Evolutionary conservation across 2,888 invertebrate species (phyloP), one percentile per base, ranked within the genome.

Genomic region (Mimas tiliae): DNA sequence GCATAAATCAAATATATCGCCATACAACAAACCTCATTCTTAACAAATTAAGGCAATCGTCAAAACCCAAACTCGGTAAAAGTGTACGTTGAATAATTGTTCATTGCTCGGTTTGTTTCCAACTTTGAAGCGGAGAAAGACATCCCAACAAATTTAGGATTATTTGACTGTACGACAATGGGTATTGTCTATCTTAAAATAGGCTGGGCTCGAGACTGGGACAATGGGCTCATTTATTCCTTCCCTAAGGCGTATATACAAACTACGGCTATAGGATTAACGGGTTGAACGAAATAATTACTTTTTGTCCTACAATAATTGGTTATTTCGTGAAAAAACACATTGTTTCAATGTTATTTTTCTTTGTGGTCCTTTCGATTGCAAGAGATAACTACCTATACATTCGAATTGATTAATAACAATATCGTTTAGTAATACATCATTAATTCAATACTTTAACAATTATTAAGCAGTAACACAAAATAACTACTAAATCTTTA

Each of bases 191-290:
- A 84, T 88, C 84, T 88, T 85, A 82, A 88, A 88, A 89, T 88
- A 84, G 85, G 86, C 82, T 83, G 84, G 81, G 84, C 81, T 81
- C 77, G 81, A 83, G 81, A 63, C 79, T 76, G 80, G 85, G 82
- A 90, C 89, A 90, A 89, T 87, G 79, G 83, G 84, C 85, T 89
- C 88, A 88, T 88, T 90, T 88, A 89, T 88, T 89, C 85, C 83
- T 85, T 83, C 85, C 88, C 88, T 85, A 79, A 85, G 88, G 89
- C 87, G 85, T 82, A 84, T 82, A 82, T 81, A 83, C 85, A 81
- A 87, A 87, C 87, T 84, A 84, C 81, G 78, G 81, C 79, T 79
- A 79, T 77, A 78, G 81, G 81, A 85, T 85, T 87, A 88, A 87
- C 83, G 85, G 83, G 78, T 83, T 83, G 75, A 84, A 85, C 79